Evolutionary conservation across 2,888 invertebrate genomes (phyloP), one percentile per base, ranked within the genome.

Genomic region (Chrysina gloriosa): DNA sequence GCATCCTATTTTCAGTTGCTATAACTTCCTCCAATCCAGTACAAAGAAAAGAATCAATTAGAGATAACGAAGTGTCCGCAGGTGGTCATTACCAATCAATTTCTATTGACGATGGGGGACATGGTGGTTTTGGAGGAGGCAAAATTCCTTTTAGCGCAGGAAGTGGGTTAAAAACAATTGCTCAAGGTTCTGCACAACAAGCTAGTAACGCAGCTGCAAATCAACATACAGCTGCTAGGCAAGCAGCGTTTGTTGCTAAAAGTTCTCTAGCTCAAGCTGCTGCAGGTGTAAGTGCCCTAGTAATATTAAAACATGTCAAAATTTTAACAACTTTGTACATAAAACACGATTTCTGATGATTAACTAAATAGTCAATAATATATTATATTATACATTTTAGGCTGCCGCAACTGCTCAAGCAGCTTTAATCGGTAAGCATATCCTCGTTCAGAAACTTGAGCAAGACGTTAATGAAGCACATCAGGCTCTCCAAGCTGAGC

Each of bases 391-490:
- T 4, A n/a, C n/a, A 14, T 19, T 56, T 14, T 19, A 92, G 76
- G 88, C 92, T 2, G 88, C 89, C 0, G 87, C 87, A n/a, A 89
- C 89, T 0, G 89, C 89, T 0, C 87, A 89, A 27, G 89, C 89
- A 1, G 92, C 85, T 75, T 87, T 85, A 77, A 91, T 84, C 80
- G 92, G 88, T 79, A 89, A 89, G 74, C 88, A 88, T 80, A 80
- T 83, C 63, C 77, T 84, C 48, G 76, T 84, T 16, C 81, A 82
- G 76, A 82, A 91, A 0, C 81, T 92, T 67, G 91, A 93, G 77
- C 92, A 92, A 78, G 92, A 92, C 81, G 88, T 88, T 14, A 86
- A 88, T n/a, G 92, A 92, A 73, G 89, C 91, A 0, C 89, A 90
- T 77, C 87, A 88, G 1, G 87, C 85, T 0, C 85, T 92, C 5